phyloP scores from a whole-genome alignment of 30 jellyfish, hydroid and myxozoan genomes.

The Aurelia aurita region DNA sequence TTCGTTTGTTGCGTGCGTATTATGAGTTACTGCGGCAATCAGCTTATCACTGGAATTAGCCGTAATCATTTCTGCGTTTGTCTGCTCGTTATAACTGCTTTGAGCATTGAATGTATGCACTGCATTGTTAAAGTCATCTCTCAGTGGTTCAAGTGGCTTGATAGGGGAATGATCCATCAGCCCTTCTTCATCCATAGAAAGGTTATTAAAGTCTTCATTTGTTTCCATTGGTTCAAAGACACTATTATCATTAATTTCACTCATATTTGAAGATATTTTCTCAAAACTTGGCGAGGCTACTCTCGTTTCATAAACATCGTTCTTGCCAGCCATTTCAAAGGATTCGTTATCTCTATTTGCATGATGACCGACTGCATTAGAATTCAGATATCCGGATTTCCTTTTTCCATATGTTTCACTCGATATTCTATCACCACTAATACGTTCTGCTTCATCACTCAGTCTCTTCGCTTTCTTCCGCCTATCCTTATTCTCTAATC shows the following conservation, averaged over 20 bases:
- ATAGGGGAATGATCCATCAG: constrained; percentile 38
- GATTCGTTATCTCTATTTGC: too few species aligned
- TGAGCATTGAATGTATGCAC: neutral
- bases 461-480: neutral
- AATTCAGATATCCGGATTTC: neutral
- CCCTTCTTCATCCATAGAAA: constrained; percentile 61
- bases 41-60: too few species aligned
- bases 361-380: too few species aligned
- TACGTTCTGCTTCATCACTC: too few species aligned
- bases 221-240: constrained; percentile 6
- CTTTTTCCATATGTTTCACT: neutral
- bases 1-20: neutral
- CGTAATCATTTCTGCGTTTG: too few species aligned
- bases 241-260: neutral
- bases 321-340: neutral
- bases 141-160: constrained; percentile 31
- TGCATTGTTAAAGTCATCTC: neutral
- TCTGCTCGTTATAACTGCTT: too few species aligned
- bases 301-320: too few species aligned
- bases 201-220: constrained; percentile 46
- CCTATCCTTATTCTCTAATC: neutral
- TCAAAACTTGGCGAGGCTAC: neutral
- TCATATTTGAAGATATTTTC: neutral
- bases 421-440: too few species aligned
- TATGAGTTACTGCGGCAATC: too few species aligned